Conservation (phyloP, 2,888 invertebrate species). For the Cheilosia pagana region DNA sequence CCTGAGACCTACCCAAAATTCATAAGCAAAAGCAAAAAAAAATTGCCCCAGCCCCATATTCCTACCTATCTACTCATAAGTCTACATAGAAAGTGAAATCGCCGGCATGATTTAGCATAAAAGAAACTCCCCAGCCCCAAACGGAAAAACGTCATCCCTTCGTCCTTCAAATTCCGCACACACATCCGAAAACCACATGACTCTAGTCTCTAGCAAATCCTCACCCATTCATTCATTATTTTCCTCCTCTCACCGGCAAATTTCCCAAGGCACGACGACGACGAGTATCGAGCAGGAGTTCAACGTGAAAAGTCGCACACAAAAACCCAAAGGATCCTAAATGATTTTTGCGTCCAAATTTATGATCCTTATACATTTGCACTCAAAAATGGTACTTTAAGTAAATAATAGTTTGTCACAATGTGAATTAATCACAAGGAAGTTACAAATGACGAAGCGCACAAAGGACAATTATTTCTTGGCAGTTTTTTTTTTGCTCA, state of each 20-base stretch:
- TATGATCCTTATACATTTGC: constrained; percentile 58
- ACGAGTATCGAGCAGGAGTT: neutral
- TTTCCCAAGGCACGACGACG: neutral
- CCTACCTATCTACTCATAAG: no score
- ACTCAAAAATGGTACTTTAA: constrained; percentile 39
- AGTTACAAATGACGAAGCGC: neutral
- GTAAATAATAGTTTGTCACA: constrained; percentile 59
- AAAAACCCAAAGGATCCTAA: constrained; percentile 16
- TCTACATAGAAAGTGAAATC: constrained; percentile 60
- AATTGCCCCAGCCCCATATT: no score
- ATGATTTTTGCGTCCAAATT: constrained; percentile 32
- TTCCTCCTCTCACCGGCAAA: constrained; percentile 17
- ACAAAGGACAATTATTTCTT: constrained; percentile 33
- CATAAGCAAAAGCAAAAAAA: neutral
- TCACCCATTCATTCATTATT: constrained; percentile 42
- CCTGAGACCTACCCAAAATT: neutral
- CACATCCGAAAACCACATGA: constrained; percentile 9
- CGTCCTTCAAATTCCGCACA: constrained; percentile 18
- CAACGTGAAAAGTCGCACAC: neutral
- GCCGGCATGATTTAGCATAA: constrained; percentile 42
- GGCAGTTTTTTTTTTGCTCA: constrained; percentile 22
- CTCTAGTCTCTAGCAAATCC: neutral
- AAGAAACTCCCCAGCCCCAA: constrained; percentile 8
- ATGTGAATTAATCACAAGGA: constrained; percentile 61
- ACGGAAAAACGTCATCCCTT: neutral